Base-by-base conservation (phyloP, 2,888 invertebrate genomes). In the Hololepta plana region DNA sequence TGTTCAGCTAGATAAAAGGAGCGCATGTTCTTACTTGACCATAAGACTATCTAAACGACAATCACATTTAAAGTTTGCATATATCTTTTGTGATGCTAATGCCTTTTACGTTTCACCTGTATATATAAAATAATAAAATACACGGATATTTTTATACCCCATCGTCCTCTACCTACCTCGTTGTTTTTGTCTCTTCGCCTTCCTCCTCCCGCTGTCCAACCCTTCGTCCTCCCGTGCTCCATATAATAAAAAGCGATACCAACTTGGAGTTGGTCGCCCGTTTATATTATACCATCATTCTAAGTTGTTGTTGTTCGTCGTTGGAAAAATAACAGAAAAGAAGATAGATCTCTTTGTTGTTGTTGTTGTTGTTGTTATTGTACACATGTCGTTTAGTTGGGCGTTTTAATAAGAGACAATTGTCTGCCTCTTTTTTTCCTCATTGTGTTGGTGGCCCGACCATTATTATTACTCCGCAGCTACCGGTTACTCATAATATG, bases 171-270 rank as follows among this genome's bases (percentile, higher is more conserved):
- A n/a, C n/a, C n/a, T n/a, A n/a, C n/a, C n/a, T n/a, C n/a, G n/a
- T n/a, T n/a, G n/a, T n/a, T n/a, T n/a, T n/a, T n/a, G n/a, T n/a
- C n/a, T n/a, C n/a, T n/a, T n/a, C n/a, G n/a, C n/a, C n/a, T n/a
- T n/a, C n/a, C n/a, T n/a, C n/a, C n/a, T n/a, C n/a, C n/a, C n/a
- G n/a, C n/a, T n/a, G 20, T 37, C 35, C 36, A 38, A 32, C 35
- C 38, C 35, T 31, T 34, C 40, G 32, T 33, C 35, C 26, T 31
- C 35, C 24, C 29, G 42, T 43, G 44, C 40, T 47, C 45, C 42
- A 47, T 46, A 47, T 44, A 44, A 44, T 45, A 47, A 45, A 44
- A 46, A 38, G 37, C 39, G n/a, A n/a, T n/a, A n/a, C n/a, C n/a
- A n/a, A n/a, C n/a, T n/a, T 32, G 29, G 35, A 34, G 28, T 26